Percentiles rank a stretch among this genome's conserved stretches.
These are phyloP conservation scores for Dendrolimus houi DNA, from an alignment of 2,888 invertebrate genomes.

Conservation along the genomic window DNA sequence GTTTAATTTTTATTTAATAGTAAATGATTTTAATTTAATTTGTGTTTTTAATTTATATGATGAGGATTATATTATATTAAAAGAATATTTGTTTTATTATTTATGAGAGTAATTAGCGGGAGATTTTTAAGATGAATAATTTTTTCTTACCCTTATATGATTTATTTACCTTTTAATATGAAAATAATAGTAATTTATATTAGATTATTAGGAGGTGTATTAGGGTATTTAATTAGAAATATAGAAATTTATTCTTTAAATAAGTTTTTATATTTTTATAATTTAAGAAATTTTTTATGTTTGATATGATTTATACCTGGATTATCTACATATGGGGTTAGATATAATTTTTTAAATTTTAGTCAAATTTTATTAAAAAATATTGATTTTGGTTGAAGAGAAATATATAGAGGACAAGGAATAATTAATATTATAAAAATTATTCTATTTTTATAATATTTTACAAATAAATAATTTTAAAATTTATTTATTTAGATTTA, in stretches of 20 bases:
- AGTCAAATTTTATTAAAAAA: conserved; percentile 51
- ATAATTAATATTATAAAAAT: conserved; percentile 45
- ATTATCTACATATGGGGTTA: conserved; percentile 61
- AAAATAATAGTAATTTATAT: conserved; percentile 73
- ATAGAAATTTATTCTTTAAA: conserved; percentile 53
- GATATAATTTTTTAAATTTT: conserved; percentile 57
- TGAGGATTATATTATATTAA: conserved; percentile 63
- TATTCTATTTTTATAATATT: conserved; percentile 49
- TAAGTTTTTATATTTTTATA: conserved; percentile 51
- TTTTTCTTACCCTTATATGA: conserved; percentile 67
- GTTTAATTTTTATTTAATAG: conserved; percentile 73
- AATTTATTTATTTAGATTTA: no score
- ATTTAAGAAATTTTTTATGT: conserved; percentile 41
- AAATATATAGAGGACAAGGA: conserved; percentile 59
- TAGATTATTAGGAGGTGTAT: conserved; percentile 47
- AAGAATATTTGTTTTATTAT: conserved; percentile 62
- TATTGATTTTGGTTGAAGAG: conserved; percentile 69
- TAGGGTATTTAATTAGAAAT: conserved; percentile 60
- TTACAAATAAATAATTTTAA: no score
- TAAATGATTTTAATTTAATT: conserved; percentile 63
- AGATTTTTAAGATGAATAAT: conserved; percentile 72
- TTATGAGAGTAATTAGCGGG: conserved; percentile 72
- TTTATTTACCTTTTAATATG: conserved; percentile 69
- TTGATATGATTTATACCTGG: conserved; percentile 74
- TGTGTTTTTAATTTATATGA: conserved; percentile 65